Base-by-base conservation (phyloP, 2,888 invertebrate genomes). In the Cheilosia soror region DNA sequence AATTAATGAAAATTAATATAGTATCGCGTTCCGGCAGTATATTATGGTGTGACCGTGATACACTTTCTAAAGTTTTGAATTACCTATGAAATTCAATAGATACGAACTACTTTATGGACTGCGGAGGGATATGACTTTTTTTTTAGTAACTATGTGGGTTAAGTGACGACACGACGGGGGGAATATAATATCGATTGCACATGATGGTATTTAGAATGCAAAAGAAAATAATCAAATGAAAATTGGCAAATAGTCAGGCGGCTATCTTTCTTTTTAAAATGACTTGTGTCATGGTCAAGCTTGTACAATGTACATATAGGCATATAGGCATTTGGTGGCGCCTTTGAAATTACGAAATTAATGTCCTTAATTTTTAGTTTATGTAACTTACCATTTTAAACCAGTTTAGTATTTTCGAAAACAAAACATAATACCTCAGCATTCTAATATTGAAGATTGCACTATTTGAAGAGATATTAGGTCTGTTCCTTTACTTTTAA, bases 131-230 rank as follows among this genome's bases (percentile, higher is more conserved):
- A 60, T 60, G 15, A 9, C 1, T 7, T 47, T 47, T 15, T 5
- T 44, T 40, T 62, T 62, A 31, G 40, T 25, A 25, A 25, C 25
- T 62, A 69, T 69, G 51, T 69, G 44, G 77, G 77, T 77, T 69
- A 77, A 77, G 69, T 62, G 53, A 62, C 68, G 31, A 33, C 27
- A 53, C 44, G 47, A 55, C 20, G 37, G 4, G 69, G 53, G 69
- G 42, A 49, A 66, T 44, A 49, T 31, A 69, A 29, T 77, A 77
- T 77, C 60, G 77, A 77, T 77, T 76, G 49, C 60, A 40, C 53
- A 20, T 11, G 9, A 11, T 37, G 51, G 42, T 4, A 51, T 55
- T 69, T 77, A 62, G 37, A 65, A 62, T 51, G 51, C 13, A 51
- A 49, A 72, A 63, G 51, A 51, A 51, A 27, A 27, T 5, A 27